A percentile compares a stretch with the other conserved stretches of the same genome.
Conservation (phyloP, 2,113 vertebrate species). For the Eurypyga helias region DNA sequence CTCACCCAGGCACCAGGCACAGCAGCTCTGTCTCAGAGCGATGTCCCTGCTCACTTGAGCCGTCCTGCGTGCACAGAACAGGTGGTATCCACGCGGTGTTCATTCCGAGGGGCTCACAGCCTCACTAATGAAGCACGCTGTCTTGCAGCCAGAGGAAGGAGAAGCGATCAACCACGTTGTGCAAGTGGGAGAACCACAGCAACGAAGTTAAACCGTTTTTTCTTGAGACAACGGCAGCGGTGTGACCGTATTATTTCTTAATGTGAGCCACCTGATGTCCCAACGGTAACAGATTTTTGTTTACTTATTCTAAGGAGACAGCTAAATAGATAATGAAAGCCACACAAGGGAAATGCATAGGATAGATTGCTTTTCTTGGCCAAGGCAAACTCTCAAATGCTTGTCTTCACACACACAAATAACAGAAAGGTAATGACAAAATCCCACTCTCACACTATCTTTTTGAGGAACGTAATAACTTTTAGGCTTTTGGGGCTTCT, state of each 20-base stretch:
- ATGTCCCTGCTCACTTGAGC: neutral
- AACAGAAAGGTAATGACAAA: neutral
- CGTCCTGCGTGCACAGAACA: neutral
- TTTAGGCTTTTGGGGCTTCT: neutral
- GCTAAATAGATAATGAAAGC: neutral
- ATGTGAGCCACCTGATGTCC: neutral
- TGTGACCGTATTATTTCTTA: neutral
- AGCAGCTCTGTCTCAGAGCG: rapidly evolving
- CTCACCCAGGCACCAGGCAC: neutral
- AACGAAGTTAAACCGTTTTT: neutral
- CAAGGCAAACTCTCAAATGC: neutral
- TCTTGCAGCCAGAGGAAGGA: neutral
- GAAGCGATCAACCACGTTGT: neutral
- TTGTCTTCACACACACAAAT: neutral
- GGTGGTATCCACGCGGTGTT: rapidly evolving
- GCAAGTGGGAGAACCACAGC: neutral
- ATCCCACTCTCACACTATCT: neutral
- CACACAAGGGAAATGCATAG: neutral
- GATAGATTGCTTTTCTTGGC: neutral
- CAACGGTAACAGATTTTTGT: neutral
- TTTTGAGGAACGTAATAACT: neutral
- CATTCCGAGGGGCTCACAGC: neutral
- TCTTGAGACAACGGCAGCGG: neutral
- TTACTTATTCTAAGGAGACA: neutral
- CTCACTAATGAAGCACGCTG: neutral